A percentile compares a stretch with the other conserved stretches of the same genome.
Evolutionary conservation across 2,797 vertebrate genomes (phyloP).

Genomic region (Brachyrhaphis roseni): DNA sequence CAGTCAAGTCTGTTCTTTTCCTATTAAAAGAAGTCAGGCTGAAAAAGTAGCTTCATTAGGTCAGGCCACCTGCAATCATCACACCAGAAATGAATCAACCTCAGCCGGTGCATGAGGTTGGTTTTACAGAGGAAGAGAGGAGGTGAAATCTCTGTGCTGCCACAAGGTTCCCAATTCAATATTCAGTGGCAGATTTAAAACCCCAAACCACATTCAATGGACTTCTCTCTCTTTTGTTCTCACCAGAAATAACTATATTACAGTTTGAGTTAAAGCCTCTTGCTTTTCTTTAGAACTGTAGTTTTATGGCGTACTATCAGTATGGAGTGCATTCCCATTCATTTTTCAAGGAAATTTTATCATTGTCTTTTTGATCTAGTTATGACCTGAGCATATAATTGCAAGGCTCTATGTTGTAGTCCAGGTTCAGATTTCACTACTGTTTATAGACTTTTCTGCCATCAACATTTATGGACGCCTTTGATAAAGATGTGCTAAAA

Average conservation of each 20-base stretch:
- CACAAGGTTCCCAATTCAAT: conserved; percentile 47
- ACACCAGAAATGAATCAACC: neutral
- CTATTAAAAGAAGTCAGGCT: neutral
- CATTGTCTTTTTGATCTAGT: conserved; percentile 20
- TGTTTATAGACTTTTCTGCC: neutral
- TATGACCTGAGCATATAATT: neutral
- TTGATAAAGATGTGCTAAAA: neutral
- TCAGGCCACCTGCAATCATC: neutral
- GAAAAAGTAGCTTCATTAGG: neutral
- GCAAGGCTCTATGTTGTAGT: neutral
- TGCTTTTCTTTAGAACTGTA: conserved; percentile 31
- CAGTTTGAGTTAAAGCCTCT: conserved; percentile 57
- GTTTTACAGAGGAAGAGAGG: conserved; percentile 26
- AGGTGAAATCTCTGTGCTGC: conserved; percentile 26
- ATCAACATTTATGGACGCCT: neutral
- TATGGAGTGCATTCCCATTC: conserved; percentile 37
- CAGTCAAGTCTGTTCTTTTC: neutral
- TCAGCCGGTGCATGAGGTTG: conserved; percentile 6
- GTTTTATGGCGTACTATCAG: conserved; percentile 28
- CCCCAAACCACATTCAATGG: conserved; percentile 50
- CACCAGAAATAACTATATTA: conserved; percentile 61
- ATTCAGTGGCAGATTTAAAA: conserved; percentile 60
- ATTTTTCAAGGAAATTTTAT: conserved; percentile 19
- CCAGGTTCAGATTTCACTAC: neutral
- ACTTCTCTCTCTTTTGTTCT: conserved; percentile 56